Evolutionary conservation across 1,140 invertebrate genomes (phyloP), one percentile per base, ranked within the genome.

Genomic region (Drosophila punjabiensis): DNA sequence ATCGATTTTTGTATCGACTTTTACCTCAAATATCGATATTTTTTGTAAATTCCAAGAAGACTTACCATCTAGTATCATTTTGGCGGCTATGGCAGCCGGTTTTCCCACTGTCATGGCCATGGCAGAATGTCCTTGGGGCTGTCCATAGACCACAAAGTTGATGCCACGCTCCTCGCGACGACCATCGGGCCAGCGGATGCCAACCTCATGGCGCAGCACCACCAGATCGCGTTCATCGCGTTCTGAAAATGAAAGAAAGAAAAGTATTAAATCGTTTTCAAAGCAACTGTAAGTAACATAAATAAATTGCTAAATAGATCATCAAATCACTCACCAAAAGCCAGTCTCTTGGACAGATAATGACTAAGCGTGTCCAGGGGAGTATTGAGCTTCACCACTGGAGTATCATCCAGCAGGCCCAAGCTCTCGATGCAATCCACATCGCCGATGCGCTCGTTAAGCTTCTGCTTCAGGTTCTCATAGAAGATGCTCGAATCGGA

Each of bases 101-200:
- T 98, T 97, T 6, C 99, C 99, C 8, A 99, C 99, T 18, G 98
- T 99, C 86, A 97, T 96, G 1, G 99, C 98, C 99, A 99, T 99
- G 7, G 99, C 99, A 0, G 98, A 99, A 91, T 98, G 97, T 16
- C 97, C 97, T 69, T 95, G 94, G 0, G 94, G 93, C 56, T 99
- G 97, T 0, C 99, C 99, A 84, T 99, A 99, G 35, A 97, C 96
- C 1, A 99, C 98, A 93, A 99, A 95, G 89, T 98, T 98, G 56
- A 99, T 97, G 41, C 98, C 96, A 60, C 97, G 95, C 24, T 95
- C 93, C 94, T 99, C 98, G 65, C 95, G 94, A 79, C 95, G 95
- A 13, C 96, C 96, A 91, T 99, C 97, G 3, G 98, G 97, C 98
- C 98, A 99, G 50, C 96, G 95, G 70, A 99, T 97, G 16, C 96